Evolutionary conservation across 2,113 vertebrate species (phyloP).

Genomic region (Gallinago undulata): DNA sequence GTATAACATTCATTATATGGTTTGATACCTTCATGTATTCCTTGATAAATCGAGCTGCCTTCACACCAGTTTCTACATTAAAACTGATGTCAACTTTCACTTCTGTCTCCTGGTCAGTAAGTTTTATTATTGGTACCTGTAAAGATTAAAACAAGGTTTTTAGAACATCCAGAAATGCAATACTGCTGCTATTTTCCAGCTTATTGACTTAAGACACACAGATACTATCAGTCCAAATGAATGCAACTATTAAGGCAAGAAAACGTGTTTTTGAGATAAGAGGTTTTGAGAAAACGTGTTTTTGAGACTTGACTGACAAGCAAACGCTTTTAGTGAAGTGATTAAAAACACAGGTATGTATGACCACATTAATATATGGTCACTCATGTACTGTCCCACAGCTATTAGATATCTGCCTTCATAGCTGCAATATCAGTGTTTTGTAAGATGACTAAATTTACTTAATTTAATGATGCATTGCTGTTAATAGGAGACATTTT

Average conservation of each 20-base stretch:
- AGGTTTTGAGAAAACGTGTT: background rate
- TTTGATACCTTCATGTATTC: conserved; percentile 90
- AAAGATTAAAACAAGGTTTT: conserved; percentile 1
- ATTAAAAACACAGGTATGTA: background rate
- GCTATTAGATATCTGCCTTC: background rate
- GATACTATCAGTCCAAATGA: background rate
- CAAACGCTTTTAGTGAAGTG: background rate
- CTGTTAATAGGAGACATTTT: background rate
- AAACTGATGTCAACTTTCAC: conserved; percentile 99
- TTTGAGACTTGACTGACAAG: background rate
- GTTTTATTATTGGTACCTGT: conserved; percentile 98
- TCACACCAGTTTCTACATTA: conserved; percentile 96
- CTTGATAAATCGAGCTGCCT: conserved; percentile 95
- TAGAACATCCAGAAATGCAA: background rate
- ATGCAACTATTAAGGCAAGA: background rate
- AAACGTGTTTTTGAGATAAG: background rate
- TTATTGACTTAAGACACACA: background rate
- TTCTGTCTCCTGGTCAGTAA: conserved; percentile 96
- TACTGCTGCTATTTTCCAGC: background rate
- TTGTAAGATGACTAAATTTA: background rate
- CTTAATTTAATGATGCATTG: background rate
- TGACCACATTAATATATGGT: background rate
- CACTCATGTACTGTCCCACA: background rate
- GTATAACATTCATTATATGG: background rate
- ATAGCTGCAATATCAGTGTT: background rate